A percentile compares a stretch with the other conserved stretches of the same genome.
Evolutionary conservation across 2,797 vertebrate species (phyloP).

Genomic region (Sebastolobus altivelis): DNA sequence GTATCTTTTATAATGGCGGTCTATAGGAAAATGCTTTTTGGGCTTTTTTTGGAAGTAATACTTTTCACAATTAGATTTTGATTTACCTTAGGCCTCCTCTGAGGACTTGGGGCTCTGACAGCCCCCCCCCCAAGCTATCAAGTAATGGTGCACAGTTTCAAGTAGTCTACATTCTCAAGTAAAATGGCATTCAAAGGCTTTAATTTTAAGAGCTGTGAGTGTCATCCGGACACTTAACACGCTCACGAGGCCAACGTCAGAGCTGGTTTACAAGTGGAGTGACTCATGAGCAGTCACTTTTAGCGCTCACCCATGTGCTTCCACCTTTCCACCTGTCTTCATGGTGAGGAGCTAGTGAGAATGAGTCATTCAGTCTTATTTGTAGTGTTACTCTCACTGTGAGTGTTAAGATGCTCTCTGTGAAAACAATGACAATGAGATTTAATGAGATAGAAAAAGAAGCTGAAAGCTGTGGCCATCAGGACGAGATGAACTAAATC

Average conservation of each 20-base stretch:
- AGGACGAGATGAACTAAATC: slow-evolving; percentile 15
- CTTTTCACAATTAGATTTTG: neutral
- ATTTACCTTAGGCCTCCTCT: neutral
- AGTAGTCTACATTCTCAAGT: neutral
- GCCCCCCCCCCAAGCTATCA: neutral
- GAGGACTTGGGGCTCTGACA: neutral
- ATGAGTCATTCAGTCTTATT: slow-evolving; percentile 31
- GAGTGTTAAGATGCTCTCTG: slow-evolving; percentile 4
- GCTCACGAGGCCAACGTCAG: neutral
- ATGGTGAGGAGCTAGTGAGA: neutral
- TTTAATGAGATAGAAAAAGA: slow-evolving; percentile 41
- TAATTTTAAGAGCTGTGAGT: neutral
- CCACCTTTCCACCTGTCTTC: slow-evolving; percentile 6
- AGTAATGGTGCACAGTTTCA: neutral
- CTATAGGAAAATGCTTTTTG: neutral
- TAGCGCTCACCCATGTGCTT: neutral
- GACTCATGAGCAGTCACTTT: slow-evolving; percentile 14
- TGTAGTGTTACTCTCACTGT: neutral
- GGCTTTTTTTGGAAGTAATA: neutral
- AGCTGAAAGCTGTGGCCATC: slow-evolving; percentile 20
- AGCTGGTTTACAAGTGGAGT: neutral
- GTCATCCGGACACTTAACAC: neutral
- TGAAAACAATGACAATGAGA: slow-evolving; percentile 18
- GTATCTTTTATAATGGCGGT: neutral
- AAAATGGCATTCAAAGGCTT: neutral